Evolutionary conservation across 2,113 vertebrate genomes (phyloP), one percentile per base, ranked within the genome.

Genomic region (Actinemys pallida): DNA sequence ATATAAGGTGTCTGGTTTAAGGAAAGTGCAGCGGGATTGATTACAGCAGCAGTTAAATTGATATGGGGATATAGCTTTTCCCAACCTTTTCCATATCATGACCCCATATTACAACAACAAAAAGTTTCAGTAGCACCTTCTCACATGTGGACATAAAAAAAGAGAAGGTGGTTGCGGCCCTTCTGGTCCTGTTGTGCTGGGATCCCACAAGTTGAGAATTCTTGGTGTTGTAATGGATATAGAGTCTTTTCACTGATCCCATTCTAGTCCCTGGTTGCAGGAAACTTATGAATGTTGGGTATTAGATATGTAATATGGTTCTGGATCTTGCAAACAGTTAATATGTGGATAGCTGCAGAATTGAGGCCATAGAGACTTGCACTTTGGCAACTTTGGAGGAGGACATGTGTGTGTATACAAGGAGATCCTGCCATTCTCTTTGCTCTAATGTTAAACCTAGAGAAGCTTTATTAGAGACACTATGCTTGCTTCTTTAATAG

Each of bases 331-430:
- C 35, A 56, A 90, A 39, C 78, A 27, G 86, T 89, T n/a, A 35
- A 69, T 69, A 69, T n/a, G 8, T 69, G 16, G 17, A 69, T 69
- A 69, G 62, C 62, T 69, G 62, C 5, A 29, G 35, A 57, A 29
- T 2, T 3, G 29, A 53, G 87, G 25, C 42, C 54, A 35, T 35
- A 20, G 83, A 5, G 78, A 52, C 39, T 5, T 31, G 31, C 17
- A 17, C 6, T 72, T 19, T 8, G 1, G 14, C 54, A 84, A n/a
- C 72, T 11, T 16, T 10, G 22, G 29, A 57, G 17, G 19, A 24
- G 0, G 0, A 42, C 12, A 10, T 2, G 57, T 54, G 3, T 8
- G 3, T 8, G 3, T 42, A 5, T 1, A 2, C 35, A n/a, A 62
- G 1, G 9, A 65, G n/a, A 1, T 45, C 29, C 57, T 50, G 45